Conservation (phyloP, 2,888 invertebrate genomes). For the Theretra japonica region DNA sequence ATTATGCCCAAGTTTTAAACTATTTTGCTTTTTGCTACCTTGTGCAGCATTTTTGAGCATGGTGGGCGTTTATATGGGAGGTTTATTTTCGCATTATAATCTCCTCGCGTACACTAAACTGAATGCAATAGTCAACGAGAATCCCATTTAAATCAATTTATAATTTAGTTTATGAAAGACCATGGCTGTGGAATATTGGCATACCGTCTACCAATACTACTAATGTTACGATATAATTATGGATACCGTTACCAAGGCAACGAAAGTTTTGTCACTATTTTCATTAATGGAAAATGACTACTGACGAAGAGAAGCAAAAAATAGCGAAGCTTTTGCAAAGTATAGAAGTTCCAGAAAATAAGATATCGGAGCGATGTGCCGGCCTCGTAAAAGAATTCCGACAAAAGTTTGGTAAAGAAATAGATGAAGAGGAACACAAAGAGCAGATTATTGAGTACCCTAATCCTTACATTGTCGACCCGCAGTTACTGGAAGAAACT, state of each 20-base stretch:
- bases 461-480: slow-evolving; percentile 72
- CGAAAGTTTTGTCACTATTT: slow-evolving; percentile 30
- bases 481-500: slow-evolving; percentile 62
- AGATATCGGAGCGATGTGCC: slow-evolving; percentile 66
- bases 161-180: not conserved
- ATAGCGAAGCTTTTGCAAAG: slow-evolving; percentile 68
- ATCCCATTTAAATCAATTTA: slow-evolving; percentile 2
- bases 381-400: slow-evolving; percentile 66
- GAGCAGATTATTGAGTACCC: slow-evolving; percentile 45
- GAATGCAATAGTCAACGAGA: slow-evolving; percentile 41
- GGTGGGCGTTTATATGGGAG: slow-evolving; percentile 53
- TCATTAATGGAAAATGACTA: slow-evolving; percentile 66
- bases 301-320: slow-evolving; percentile 75
- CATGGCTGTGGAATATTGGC: not conserved
- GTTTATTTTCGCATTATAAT: slow-evolving; percentile 49
- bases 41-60: slow-evolving; percentile 55
- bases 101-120: slow-evolving; percentile 49
- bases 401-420: slow-evolving; percentile 56
- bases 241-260: slow-evolving; percentile 37
- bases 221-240: not conserved
- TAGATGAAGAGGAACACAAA: slow-evolving; percentile 54
- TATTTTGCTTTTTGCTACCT: slow-evolving; percentile 64
- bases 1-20: slow-evolving; percentile 58
- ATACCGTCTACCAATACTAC: not conserved
- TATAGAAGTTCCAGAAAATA: slow-evolving; percentile 69